These are phyloP conservation scores for Nemapogon koenigi DNA, from an alignment of 2,888 invertebrate species.

Conservation along the genomic window DNA sequence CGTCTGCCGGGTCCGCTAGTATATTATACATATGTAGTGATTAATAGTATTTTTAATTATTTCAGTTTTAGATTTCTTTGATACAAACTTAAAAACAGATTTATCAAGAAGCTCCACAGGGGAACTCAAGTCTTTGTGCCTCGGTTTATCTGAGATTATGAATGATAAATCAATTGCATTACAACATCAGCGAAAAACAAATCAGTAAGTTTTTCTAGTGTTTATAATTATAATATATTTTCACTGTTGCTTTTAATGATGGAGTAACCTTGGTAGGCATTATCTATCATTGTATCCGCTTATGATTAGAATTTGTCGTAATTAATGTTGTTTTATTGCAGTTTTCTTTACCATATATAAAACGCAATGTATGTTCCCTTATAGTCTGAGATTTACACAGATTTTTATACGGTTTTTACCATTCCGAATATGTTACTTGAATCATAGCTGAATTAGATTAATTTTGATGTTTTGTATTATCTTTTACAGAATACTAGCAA, in stretches of 20 bases:
- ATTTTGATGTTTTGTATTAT: neutral
- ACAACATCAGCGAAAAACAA: constrained; percentile 85
- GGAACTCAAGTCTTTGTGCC: constrained; percentile 79
- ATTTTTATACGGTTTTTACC: no score
- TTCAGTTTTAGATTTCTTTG: constrained; percentile 77
- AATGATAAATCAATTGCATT: constrained; percentile 86
- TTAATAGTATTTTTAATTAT: no score
- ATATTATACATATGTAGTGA: no score
- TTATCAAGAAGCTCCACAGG: constrained; percentile 63
- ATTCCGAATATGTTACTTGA: no score
- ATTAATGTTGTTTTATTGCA: no score
- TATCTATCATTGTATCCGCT: neutral
- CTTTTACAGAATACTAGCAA: constrained; percentile 74
- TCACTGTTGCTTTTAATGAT: neutral
- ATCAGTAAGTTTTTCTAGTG: constrained; percentile 64
- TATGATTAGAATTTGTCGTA: neutral
- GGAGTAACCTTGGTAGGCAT: no score
- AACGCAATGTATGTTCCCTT: no score
- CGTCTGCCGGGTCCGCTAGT: no score
- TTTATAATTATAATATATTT: neutral
- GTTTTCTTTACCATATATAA: no score
- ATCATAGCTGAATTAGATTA: neutral
- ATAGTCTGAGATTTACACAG: no score
- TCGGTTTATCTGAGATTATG: constrained; percentile 81
- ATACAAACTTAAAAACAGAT: constrained; percentile 58